Base-by-base conservation (phyloP, 1,140 invertebrate genomes). In the Parasteatoda tepidariorum region DNA sequence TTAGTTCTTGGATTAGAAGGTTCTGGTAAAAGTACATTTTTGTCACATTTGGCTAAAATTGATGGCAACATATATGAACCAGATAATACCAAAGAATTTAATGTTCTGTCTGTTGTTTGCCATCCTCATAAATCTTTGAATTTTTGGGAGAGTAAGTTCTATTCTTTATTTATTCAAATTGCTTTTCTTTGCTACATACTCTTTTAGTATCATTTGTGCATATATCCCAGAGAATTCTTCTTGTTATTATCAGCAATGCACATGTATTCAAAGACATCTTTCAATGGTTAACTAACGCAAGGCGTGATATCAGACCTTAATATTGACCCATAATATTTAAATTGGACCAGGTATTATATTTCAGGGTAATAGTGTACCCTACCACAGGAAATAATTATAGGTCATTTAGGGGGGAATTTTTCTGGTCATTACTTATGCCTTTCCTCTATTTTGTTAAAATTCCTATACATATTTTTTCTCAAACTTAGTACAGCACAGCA, bases 111-210 rank as follows among this genome's bases (percentile, higher is more conserved):
- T 55, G 22, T 75, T 9, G 15, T 41, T 2, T 61, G 31, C 30
- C 26, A 62, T 38, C 61, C 34, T 22, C 55, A 57, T 6, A 75
- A 15, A 7, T 61, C 26, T 22, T 94, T 95, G 92, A 95, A 95
- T 88, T 95, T 94, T 89, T 94, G 93, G 93, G 73, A 75, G 18
- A 75, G 73, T 75, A 75, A 75, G 73, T 75, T 62, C 15, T 13
- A 5, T 67, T 62, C 9, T 74, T 71, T 31, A 15, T 55, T 2
- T 33, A n/a, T 11, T 33, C n/a, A n/a, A 28, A 66, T 26, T 26
- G 22, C 13, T 57, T 57, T 57, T 2, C 1, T 57, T 22, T 57
- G 54, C 7, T n/a, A n/a, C 24, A n/a, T 57, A 22, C 18, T n/a
- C 24, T 0, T 7, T 22, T 57, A 57, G 24, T 18, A 6, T 57